Conservation (phyloP, 2,113 vertebrate genomes). For the Paradisaea rubra region DNA sequence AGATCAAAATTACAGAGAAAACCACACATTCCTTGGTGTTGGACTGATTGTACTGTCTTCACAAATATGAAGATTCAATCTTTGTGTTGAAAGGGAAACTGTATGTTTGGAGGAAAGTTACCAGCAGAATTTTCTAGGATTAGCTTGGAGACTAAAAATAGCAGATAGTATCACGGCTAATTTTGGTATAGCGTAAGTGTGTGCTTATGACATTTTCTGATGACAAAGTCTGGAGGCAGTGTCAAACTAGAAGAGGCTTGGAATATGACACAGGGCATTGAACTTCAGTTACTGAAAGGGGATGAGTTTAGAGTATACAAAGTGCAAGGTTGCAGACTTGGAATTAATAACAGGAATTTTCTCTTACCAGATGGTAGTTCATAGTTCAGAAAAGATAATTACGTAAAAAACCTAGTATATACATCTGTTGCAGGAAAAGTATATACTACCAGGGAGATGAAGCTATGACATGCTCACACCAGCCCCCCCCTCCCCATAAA, state of each 20-base stretch:
- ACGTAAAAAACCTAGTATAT: neutral
- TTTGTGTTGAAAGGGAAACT: neutral
- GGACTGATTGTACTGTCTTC: neutral
- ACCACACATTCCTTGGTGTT: neutral
- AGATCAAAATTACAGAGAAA: neutral
- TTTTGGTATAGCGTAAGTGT: neutral
- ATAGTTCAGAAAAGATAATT: neutral
- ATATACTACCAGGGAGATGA: accelerated
- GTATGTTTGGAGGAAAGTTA: neutral
- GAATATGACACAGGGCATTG: constrained; percentile 12
- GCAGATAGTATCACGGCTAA: constrained; percentile 18
- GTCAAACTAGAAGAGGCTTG: constrained; percentile 6
- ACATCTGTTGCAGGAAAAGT: neutral
- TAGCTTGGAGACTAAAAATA: constrained; percentile 47
- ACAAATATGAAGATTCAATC: neutral
- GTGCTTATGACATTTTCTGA: constrained; percentile 53
- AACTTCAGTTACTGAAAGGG: constrained; percentile 18
- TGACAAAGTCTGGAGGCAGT: constrained; percentile 31
- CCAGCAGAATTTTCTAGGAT: constrained; percentile 2
- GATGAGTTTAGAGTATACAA: constrained; percentile 4
- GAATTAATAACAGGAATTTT: neutral
- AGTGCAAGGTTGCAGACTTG: neutral
- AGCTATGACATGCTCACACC: neutral
- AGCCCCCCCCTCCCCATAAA: neutral
- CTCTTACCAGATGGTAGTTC: neutral